Percentiles rank a stretch among this genome's conserved stretches.
These are phyloP conservation scores for Phyllostomus hastatus DNA, from an alignment of 2,113 vertebrate species.

Conservation along the genomic window DNA sequence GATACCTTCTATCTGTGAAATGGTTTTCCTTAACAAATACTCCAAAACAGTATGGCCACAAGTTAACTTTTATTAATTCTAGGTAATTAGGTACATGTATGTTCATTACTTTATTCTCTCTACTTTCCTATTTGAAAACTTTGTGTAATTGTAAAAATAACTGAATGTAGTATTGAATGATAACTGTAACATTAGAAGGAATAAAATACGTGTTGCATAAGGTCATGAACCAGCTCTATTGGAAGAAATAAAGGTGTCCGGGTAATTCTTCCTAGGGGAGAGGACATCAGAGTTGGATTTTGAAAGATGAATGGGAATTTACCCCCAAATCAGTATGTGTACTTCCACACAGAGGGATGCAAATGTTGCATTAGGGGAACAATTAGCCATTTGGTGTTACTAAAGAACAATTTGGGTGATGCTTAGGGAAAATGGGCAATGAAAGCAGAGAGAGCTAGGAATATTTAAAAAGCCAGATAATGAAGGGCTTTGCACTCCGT, in stretches of 20 bases:
- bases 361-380: background rate
- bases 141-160: background rate
- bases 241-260: background rate
- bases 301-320: background rate
- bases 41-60: background rate
- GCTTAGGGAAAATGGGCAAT: background rate
- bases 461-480: background rate
- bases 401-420: background rate
- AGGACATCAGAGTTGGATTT: background rate
- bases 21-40: background rate
- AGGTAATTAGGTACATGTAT: background rate
- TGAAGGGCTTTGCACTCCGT: background rate
- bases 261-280: background rate
- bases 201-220: background rate
- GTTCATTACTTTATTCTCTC: background rate
- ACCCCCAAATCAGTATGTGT: background rate
- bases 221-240: background rate
- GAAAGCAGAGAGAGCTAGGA: background rate
- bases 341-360: background rate
- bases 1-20: background rate
- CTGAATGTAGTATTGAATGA: background rate
- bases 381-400: background rate
- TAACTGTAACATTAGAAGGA: background rate
- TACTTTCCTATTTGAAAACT: constrained; percentile 25
- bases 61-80: background rate